These are phyloP conservation scores for Tolmerus cingulatus DNA, from an alignment of 2,888 invertebrate species.

Conservation along the genomic window DNA sequence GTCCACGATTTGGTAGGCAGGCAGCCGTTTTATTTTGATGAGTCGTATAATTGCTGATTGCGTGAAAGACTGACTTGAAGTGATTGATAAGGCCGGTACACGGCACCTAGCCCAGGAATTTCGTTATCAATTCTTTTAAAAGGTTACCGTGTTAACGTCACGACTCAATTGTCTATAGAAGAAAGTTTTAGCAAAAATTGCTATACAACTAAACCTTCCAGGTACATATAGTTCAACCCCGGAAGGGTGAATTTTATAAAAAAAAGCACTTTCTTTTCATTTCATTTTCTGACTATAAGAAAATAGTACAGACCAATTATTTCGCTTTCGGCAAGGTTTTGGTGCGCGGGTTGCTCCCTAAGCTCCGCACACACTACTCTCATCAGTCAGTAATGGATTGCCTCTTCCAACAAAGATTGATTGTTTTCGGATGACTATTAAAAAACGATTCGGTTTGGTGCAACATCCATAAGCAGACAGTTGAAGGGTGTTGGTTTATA, in stretches of 20 bases:
- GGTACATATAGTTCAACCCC: background rate
- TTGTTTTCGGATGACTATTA: background rate
- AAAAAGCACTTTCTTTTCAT: background rate
- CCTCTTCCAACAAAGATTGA: background rate
- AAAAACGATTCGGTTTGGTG: background rate
- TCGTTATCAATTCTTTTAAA: background rate
- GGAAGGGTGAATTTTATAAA: background rate
- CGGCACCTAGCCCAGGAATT: background rate
- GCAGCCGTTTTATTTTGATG: conserved; percentile 30
- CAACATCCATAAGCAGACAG: background rate
- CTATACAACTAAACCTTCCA: background rate
- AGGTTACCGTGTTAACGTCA: background rate
- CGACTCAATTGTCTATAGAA: background rate
- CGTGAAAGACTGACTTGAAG: conserved; percentile 18
- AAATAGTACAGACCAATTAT: background rate
- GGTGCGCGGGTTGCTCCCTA: background rate
- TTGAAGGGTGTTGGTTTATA: background rate
- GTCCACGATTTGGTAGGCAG: background rate
- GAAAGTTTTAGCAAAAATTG: background rate
- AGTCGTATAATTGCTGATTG: conserved; percentile 27
- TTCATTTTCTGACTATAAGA: background rate
- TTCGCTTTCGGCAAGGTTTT: background rate
- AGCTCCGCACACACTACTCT: background rate
- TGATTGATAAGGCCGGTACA: conserved; percentile 18
- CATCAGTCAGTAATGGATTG: background rate